Conservation (phyloP, 2,888 invertebrate species). For the Macaria liturata region DNA sequence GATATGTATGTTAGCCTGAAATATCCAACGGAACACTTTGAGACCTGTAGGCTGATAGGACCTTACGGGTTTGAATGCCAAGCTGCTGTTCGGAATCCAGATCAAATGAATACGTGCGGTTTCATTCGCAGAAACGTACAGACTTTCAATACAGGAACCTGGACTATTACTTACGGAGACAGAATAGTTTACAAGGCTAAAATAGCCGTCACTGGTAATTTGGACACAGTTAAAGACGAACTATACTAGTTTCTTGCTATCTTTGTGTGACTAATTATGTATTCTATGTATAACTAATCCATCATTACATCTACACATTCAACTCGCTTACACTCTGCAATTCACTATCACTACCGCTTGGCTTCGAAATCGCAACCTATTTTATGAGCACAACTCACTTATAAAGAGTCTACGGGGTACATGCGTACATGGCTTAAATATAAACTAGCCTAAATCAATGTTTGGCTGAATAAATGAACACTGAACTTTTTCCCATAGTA, state of each 20-base stretch:
- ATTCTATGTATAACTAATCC: too few species aligned
- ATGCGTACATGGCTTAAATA: too few species aligned
- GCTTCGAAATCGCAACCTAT: constrained; percentile 2
- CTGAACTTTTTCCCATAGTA: too few species aligned
- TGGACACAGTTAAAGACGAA: neutral
- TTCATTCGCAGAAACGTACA: constrained; percentile 49
- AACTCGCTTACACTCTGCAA: too few species aligned
- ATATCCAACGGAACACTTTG: constrained; percentile 39
- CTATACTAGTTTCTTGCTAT: too few species aligned
- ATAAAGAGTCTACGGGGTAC: too few species aligned
- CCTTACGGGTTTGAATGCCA: constrained; percentile 40
- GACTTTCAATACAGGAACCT: constrained; percentile 47
- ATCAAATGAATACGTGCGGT: constrained; percentile 48
- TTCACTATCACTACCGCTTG: constrained; percentile 5
- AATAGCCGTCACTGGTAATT: constrained; percentile 54
- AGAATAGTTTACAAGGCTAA: constrained; percentile 49
- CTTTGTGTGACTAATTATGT: too few species aligned
- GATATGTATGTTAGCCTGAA: constrained; percentile 56
- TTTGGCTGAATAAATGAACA: too few species aligned
- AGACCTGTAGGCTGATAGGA: constrained; percentile 55
- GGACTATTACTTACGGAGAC: constrained; percentile 60
- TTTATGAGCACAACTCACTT: too few species aligned
- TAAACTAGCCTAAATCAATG: too few species aligned
- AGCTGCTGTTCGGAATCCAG: constrained; percentile 37
- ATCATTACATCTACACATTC: too few species aligned